Percentiles rank a stretch among this genome's conserved stretches.
Evolutionary conservation across 2,888 invertebrate genomes (phyloP).

Genomic region (Tuta absoluta): DNA sequence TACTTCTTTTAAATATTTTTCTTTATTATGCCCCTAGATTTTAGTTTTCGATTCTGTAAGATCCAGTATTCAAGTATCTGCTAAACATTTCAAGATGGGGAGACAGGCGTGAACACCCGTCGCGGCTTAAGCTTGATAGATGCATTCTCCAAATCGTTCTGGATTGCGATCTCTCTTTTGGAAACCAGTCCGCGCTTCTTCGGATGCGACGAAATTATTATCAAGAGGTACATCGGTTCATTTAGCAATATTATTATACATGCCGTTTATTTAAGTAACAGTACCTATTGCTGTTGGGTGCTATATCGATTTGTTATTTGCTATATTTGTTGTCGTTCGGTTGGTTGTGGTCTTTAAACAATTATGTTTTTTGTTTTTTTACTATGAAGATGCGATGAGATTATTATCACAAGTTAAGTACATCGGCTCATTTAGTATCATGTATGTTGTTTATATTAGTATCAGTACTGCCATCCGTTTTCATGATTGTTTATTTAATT

Average conservation of each 20-base stretch:
- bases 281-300: too few species aligned
- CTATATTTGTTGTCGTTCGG: too few species aligned
- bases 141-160: constrained; percentile 44
- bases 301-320: too few species aligned
- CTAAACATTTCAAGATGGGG: constrained; percentile 17
- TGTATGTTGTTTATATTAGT: too few species aligned
- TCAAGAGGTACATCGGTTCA: background rate
- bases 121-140: constrained; percentile 42
- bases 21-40: background rate
- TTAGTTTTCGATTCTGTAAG: background rate
- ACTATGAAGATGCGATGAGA: constrained; percentile 14
- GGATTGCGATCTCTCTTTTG: constrained; percentile 10
- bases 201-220: constrained; percentile 16
- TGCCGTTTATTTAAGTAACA: too few species aligned
- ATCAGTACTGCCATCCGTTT: too few species aligned
- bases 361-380: too few species aligned
- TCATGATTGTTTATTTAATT: too few species aligned
- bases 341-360: too few species aligned
- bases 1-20: too few species aligned
- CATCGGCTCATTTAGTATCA: too few species aligned
- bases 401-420: constrained; percentile 3
- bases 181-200: constrained; percentile 15
- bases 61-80: background rate
- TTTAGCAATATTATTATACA: too few species aligned
- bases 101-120: constrained; percentile 35